A percentile compares a stretch with the other conserved stretches of the same genome.
Evolutionary conservation across 2,113 vertebrate species (phyloP).

Genomic region (Peromyscus maniculatus): DNA sequence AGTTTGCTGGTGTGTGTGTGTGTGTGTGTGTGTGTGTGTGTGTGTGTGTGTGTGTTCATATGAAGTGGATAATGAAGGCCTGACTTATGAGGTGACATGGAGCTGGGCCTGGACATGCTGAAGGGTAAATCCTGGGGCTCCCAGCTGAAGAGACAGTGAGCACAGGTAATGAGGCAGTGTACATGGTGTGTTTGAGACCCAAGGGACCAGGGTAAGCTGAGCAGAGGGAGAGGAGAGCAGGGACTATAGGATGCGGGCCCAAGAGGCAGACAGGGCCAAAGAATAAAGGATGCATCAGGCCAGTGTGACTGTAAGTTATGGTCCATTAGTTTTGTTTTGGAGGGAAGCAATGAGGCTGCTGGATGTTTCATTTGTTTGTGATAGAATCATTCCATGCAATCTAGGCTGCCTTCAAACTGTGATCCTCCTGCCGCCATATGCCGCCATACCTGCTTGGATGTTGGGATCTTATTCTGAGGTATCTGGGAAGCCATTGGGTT

Average conservation of each 20-base stretch:
- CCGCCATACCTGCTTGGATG: background rate
- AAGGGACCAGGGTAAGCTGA: background rate
- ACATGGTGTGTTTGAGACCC: background rate
- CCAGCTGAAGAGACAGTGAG: background rate
- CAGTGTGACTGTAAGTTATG: accelerated
- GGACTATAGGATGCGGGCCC: background rate
- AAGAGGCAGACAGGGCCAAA: background rate
- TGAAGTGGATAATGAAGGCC: no score
- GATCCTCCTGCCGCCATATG: background rate
- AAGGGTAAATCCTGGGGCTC: background rate
- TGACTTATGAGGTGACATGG: background rate
- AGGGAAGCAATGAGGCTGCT: background rate
- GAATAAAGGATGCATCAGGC: background rate
- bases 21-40: background rate
- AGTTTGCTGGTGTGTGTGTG: background rate
- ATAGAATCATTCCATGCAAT: background rate
- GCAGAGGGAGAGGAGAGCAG: background rate
- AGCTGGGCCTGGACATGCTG: background rate
- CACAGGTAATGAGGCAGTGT: background rate
- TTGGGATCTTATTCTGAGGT: constrained; percentile 8
- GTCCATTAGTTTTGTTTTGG: background rate
- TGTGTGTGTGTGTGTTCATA: background rate
- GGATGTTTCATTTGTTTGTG: background rate
- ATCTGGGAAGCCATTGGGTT: background rate
- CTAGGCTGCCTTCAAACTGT: background rate